Conservation (phyloP, 92 coral and sea anemone species). For the Nematostella vectensis region DNA sequence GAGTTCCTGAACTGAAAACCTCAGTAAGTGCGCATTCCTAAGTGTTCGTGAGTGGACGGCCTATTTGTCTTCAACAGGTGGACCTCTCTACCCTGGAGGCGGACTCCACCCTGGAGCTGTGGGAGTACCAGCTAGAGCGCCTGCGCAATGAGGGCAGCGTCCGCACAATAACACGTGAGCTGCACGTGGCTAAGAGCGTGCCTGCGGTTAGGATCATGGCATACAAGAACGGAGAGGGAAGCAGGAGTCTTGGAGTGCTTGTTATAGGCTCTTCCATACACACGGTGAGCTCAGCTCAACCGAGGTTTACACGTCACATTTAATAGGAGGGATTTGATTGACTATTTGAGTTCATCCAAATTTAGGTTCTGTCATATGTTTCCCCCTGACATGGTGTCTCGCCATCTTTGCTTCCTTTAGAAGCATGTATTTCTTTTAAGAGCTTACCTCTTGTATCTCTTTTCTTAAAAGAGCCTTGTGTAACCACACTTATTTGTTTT, state of each 20-base stretch:
- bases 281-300: too few species aligned
- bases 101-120: conserved; percentile 81
- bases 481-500: too few species aligned
- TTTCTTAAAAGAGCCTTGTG: too few species aligned
- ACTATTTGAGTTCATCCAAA: too few species aligned
- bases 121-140: conserved; percentile 89
- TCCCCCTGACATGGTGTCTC: too few species aligned
- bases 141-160: conserved; percentile 74
- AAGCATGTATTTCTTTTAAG: too few species aligned
- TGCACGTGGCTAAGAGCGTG: conserved; percentile 83
- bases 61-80: conserved; percentile 29
- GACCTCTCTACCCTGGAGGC: conserved; percentile 88
- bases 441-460: too few species aligned
- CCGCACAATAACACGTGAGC: conserved; percentile 78
- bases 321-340: not conserved
- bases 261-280: conserved; percentile 78
- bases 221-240: conserved; percentile 85
- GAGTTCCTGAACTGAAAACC: too few species aligned
- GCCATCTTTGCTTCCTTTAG: too few species aligned
- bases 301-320: not conserved
- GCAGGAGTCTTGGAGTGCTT: conserved; percentile 55
- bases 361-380: too few species aligned
- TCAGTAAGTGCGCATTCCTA: too few species aligned
- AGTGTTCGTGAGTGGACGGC: not conserved
- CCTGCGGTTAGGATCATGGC: conserved; percentile 90